Base-by-base conservation (phyloP, 2,888 invertebrate genomes). In the Lasioglossum calceatum region DNA sequence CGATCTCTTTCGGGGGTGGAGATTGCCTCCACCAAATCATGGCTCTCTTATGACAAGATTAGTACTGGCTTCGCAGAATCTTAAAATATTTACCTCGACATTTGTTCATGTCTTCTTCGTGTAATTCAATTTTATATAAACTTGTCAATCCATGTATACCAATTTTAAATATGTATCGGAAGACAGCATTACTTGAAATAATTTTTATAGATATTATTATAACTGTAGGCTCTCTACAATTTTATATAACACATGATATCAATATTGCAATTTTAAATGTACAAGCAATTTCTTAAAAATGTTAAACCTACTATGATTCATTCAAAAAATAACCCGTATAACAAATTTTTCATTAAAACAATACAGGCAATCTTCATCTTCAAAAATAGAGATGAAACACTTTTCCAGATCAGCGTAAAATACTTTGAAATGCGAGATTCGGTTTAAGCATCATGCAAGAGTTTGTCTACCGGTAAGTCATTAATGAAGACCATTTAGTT, bases 1-100 rank as follows among this genome's bases (percentile, higher is more conserved):
- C 77, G 77, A 72, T 79, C 50, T 75, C 74, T 74, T 71, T 79
- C 44, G 23, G 44, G 27, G 58, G 42, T 54, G 14, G 67, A 54
- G 77, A 84, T 87, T 81, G 50, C 73, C 47, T 12, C 36, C 10
- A 79, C 39, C 44, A 32, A 39, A 44, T 10, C n/a, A 27, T 71
- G 16, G 7, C 39, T 36, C 10, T 39, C 70, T 23, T 42, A 10
- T 70, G 8, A 70, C 70, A 39, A 8, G 36, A 36, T 39, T 70
- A 42, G n/a, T 70, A 16, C 16, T 4, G 10, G 23, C n/a, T 58
- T 10, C 54, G 10, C n/a, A 58, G 58, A 58, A 58, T 58, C 12
- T 4, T n/a, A 1, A 12, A 58, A n/a, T 12, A n/a, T 10, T n/a
- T n/a, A n/a, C 12, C 58, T n/a, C 12, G 12, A 12, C 2, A 12